Evolutionary conservation across 92 coral and sea anemone species (phyloP).

Genomic region (Bergia sp.): DNA sequence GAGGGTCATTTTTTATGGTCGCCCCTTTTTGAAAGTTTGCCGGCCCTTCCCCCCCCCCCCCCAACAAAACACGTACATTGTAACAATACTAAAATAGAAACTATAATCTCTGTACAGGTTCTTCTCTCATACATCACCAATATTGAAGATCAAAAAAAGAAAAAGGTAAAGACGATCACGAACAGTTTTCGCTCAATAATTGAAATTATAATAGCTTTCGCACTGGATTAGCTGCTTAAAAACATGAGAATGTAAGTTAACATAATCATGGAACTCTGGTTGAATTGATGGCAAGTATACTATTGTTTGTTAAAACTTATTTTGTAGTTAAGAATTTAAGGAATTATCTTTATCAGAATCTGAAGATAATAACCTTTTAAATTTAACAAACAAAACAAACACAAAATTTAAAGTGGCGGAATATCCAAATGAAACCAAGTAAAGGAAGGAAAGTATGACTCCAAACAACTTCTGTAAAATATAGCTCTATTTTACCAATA

Average conservation of each 20-base stretch:
- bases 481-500: no score
- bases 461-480: not conserved
- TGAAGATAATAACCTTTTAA: no score
- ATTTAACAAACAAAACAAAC: no score
- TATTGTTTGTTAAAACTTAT: no score
- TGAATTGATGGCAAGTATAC: not conserved
- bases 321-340: no score
- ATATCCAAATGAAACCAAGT: no score
- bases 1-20: no score
- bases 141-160: slow-evolving; percentile 62
- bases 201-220: no score
- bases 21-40: no score
- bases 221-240: not conserved
- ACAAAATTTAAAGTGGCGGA: not conserved
- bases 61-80: not conserved
- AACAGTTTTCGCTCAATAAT: not conserved
- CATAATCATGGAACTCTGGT: not conserved
- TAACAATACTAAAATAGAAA: not conserved
- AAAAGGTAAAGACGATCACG: not conserved
- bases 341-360: no score
- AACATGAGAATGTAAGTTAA: not conserved
- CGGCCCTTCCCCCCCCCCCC: no score
- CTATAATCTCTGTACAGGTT: slow-evolving; percentile 56
- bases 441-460: not conserved
- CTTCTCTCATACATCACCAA: slow-evolving; percentile 85